These are phyloP conservation scores for Ivindomyrus marchei DNA, from an alignment of 2,113 vertebrate species.

Conservation along the genomic window DNA sequence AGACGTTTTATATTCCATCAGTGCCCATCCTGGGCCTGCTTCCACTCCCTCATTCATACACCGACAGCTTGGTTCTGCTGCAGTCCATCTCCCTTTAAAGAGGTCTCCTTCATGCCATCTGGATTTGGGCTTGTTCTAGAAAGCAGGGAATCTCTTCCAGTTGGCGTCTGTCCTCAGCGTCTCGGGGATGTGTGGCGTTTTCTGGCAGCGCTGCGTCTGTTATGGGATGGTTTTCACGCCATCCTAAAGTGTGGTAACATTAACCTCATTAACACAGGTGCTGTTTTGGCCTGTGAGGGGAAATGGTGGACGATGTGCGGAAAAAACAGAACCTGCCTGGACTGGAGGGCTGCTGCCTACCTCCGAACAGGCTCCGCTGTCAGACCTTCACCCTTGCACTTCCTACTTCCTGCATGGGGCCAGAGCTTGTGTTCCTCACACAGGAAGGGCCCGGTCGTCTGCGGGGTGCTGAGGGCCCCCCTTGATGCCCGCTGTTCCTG, in stretches of 20 bases:
- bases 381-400: conserved; percentile 45
- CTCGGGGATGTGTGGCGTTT: neutral
- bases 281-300: neutral
- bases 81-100: neutral
- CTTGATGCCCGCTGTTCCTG: conserved; percentile 27
- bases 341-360: neutral
- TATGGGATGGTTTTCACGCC: neutral
- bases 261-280: neutral
- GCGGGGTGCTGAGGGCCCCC: conserved; percentile 44
- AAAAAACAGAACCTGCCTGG: neutral
- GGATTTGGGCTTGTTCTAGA: neutral
- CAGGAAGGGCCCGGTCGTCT: conserved; percentile 42
- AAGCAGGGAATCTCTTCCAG: neutral
- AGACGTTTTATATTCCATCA: neutral
- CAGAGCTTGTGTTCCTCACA: conserved; percentile 40
- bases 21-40: neutral
- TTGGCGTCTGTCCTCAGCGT: neutral
- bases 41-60: neutral
- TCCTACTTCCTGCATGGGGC: conserved; percentile 47
- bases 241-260: neutral
- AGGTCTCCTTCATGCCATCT: neutral
- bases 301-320: neutral
- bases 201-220: neutral
- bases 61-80: neutral
- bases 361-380: neutral